Conservation (phyloP, 2,797 vertebrate species). For the Pipistrellus kuhlii region DNA sequence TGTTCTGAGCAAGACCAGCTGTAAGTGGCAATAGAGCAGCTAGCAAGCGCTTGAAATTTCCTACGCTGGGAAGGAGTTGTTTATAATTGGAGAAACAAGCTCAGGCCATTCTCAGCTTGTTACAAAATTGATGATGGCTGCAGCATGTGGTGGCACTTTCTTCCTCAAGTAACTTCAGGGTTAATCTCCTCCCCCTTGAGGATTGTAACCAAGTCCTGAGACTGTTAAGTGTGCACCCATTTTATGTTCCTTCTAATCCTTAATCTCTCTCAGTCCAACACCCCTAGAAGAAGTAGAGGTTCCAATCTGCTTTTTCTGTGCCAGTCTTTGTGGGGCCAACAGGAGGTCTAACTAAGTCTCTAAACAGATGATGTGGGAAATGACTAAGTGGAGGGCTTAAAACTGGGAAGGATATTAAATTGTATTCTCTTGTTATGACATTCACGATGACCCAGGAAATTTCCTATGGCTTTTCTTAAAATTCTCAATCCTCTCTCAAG, state of each 20-base stretch:
- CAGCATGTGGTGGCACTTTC: not conserved
- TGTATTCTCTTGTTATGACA: slow-evolving; percentile 41
- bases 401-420: not conserved
- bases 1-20: not conserved
- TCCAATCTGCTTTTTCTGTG: not conserved
- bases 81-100: slow-evolving; percentile 41
- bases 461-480: slow-evolving; percentile 69
- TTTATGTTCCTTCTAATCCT: not conserved
- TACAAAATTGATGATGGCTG: not conserved
- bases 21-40: not conserved
- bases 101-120: slow-evolving; percentile 25
- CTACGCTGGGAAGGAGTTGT: slow-evolving; percentile 45
- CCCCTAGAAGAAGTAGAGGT: not conserved
- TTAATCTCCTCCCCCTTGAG: not conserved
- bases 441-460: slow-evolving; percentile 74
- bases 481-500: slow-evolving; percentile 49
- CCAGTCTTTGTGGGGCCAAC: not conserved
- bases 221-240: not conserved
- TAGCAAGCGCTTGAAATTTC: slow-evolving; percentile 38
- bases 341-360: not conserved
- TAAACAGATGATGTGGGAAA: not conserved
- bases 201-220: not conserved
- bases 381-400: not conserved
- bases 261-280: not conserved
- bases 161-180: not conserved